These are phyloP conservation scores for Trematomus loennbergii DNA, from an alignment of 2,113 vertebrate genomes.

Conservation along the genomic window DNA sequence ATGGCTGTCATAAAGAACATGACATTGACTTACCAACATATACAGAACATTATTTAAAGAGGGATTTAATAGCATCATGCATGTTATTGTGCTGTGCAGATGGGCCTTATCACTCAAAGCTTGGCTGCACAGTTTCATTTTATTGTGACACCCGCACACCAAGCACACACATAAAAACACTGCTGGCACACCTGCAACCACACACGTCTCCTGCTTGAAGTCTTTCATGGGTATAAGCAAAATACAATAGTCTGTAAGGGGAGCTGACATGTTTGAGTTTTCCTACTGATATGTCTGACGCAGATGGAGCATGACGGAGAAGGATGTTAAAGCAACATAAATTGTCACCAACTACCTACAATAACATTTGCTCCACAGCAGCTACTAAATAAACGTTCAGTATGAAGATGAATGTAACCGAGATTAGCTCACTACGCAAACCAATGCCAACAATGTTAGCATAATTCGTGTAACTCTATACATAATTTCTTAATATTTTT, in stretches of 20 bases:
- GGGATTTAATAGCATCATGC: neutral
- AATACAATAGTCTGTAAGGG: constrained; percentile 46
- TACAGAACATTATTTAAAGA: constrained; percentile 5
- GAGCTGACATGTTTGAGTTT: constrained; percentile 57
- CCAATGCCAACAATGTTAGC: neutral
- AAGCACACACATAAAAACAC: constrained; percentile 12
- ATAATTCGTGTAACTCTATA: too few species aligned
- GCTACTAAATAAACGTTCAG: neutral
- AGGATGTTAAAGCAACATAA: constrained; percentile 3
- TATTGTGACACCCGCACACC: constrained; percentile 2
- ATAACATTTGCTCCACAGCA: neutral
- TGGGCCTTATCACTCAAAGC: constrained; percentile 24
- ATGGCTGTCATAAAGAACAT: neutral
- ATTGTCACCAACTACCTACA: neutral
- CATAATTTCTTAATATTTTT: neutral
- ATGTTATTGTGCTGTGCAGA: constrained; percentile 21
- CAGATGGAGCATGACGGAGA: constrained; percentile 10
- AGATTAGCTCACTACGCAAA: neutral
- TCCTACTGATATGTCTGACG: constrained; percentile 20
- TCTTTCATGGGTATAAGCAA: constrained; percentile 38
- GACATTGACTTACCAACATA: neutral
- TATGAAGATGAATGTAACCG: constrained; percentile 2
- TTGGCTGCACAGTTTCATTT: constrained; percentile 36
- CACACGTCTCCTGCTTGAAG: neutral
- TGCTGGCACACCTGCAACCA: constrained; percentile 28